These are phyloP conservation scores for Opisthocomus hoazin DNA, from an alignment of 2,113 vertebrate genomes.

Conservation along the genomic window DNA sequence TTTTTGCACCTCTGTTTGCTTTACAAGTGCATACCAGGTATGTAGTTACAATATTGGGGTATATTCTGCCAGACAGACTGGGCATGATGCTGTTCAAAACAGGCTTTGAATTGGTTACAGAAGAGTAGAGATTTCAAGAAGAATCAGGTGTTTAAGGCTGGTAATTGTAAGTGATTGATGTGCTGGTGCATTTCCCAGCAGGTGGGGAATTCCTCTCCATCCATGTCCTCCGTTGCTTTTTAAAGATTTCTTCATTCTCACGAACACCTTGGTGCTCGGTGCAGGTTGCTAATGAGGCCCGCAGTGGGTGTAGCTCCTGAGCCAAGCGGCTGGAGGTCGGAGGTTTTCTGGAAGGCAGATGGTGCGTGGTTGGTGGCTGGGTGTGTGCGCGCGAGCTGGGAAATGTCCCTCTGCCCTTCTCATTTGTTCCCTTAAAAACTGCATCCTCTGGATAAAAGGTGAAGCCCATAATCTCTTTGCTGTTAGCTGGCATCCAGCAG, in stretches of 20 bases:
- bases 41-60: background rate
- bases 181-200: background rate
- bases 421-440: background rate
- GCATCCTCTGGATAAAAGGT: background rate
- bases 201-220: background rate
- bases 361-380: background rate
- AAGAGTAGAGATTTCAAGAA: background rate
- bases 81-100: background rate
- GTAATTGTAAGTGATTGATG: background rate
- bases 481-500: background rate
- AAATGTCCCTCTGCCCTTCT: background rate
- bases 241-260: background rate
- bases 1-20: background rate
- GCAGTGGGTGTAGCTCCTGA: background rate
- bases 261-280: background rate
- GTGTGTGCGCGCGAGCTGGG: background rate
- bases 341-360: background rate
- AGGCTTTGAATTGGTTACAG: background rate
- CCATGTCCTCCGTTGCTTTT: background rate
- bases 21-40: background rate
- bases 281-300: background rate
- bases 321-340: background rate
- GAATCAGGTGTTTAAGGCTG: background rate
- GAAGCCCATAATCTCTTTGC: background rate
- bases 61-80: background rate